Percentiles rank a stretch among this genome's conserved stretches.
Evolutionary conservation across 2,113 vertebrate species (phyloP).

Genomic region (Rattus norvegicus): GRCr8 NC_086020.1:173706001-173706500

Average conservation of each 20-base stretch:
- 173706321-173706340: background rate
- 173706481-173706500: background rate
- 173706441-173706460: background rate
- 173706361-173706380: background rate
- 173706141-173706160: background rate
- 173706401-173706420: background rate
- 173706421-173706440: background rate
- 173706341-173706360: background rate
- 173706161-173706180: background rate
- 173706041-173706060: conserved; percentile 16
- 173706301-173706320: background rate
- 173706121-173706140: background rate
- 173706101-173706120: conserved; percentile 1
- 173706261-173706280: background rate
- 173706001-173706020: background rate
- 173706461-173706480: background rate
- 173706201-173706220: background rate
- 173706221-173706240: background rate
- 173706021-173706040: background rate
- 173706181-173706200: background rate
- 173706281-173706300: background rate
- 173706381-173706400: background rate
- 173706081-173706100: background rate
- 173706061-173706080: conserved; percentile 6
- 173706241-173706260: background rate